These are phyloP conservation scores for Rissa tridactyla DNA, from an alignment of 2,113 vertebrate genomes.

Conservation along the genomic window DNA sequence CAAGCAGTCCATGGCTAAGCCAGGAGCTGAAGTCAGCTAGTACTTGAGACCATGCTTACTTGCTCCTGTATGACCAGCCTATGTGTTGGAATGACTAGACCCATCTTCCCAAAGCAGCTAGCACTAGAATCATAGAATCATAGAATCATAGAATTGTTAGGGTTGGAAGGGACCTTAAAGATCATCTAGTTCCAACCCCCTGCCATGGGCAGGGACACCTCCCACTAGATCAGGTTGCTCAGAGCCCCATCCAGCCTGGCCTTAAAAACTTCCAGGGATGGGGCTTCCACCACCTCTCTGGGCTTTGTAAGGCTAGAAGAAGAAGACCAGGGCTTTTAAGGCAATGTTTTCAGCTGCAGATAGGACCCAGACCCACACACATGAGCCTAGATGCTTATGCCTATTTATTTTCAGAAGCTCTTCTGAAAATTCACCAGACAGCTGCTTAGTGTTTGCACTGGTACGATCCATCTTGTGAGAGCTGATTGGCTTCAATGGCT, in stretches of 20 bases:
- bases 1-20: neutral
- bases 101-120: neutral
- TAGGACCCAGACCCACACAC: neutral
- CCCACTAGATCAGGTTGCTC: too few species aligned
- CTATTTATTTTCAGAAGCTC: neutral
- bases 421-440: neutral
- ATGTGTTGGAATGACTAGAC: neutral
- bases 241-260: too few species aligned
- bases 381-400: neutral
- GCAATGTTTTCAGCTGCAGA: neutral
- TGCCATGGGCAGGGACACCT: too few species aligned
- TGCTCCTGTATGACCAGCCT: neutral
- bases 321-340: neutral
- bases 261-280: too few species aligned
- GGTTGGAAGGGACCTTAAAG: too few species aligned
- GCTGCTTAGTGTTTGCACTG: neutral
- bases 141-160: too few species aligned
- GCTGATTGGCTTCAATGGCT: neutral
- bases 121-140: too few species aligned
- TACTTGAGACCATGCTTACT: neutral
- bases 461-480: neutral
- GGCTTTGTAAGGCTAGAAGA: too few species aligned
- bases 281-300: too few species aligned
- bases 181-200: too few species aligned
- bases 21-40: rapidly evolving